Conservation (phyloP, 2,888 invertebrate species). For the Coleophora deauratella region DNA sequence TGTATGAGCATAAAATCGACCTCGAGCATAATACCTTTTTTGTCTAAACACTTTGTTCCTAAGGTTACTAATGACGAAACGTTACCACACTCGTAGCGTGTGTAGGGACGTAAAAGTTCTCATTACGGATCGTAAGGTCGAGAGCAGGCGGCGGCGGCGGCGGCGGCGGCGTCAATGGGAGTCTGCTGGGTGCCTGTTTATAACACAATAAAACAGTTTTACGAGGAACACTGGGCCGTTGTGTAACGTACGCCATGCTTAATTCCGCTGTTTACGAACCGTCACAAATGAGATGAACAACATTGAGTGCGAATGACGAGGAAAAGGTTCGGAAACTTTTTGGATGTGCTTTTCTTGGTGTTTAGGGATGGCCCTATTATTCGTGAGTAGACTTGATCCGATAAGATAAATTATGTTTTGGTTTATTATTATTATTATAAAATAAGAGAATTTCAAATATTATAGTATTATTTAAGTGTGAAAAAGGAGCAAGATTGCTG, state of each 20-base stretch:
- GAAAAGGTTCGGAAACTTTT: background rate
- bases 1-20: too few species aligned
- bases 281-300: conserved; percentile 7
- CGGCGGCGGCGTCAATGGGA: conserved; percentile 39
- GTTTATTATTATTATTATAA: too few species aligned
- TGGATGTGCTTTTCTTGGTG: background rate
- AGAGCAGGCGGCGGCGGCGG: conserved; percentile 16
- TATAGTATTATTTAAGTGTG: too few species aligned
- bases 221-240: conserved; percentile 32
- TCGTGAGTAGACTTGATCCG: too few species aligned
- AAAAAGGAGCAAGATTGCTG: too few species aligned
- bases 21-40: too few species aligned
- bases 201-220: conserved; percentile 46
- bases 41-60: background rate
- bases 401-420: too few species aligned
- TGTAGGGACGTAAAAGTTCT: conserved; percentile 30
- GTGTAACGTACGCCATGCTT: conserved; percentile 18
- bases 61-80: too few species aligned
- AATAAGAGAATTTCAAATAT: too few species aligned
- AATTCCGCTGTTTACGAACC: conserved; percentile 22
- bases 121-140: conserved; percentile 30
- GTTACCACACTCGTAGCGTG: conserved; percentile 1
- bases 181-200: conserved; percentile 40
- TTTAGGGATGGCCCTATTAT: too few species aligned
- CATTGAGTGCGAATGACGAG: background rate